Evolutionary conservation across 2,113 vertebrate genomes (phyloP).

Genomic region (Arothron firmamentum): DNA sequence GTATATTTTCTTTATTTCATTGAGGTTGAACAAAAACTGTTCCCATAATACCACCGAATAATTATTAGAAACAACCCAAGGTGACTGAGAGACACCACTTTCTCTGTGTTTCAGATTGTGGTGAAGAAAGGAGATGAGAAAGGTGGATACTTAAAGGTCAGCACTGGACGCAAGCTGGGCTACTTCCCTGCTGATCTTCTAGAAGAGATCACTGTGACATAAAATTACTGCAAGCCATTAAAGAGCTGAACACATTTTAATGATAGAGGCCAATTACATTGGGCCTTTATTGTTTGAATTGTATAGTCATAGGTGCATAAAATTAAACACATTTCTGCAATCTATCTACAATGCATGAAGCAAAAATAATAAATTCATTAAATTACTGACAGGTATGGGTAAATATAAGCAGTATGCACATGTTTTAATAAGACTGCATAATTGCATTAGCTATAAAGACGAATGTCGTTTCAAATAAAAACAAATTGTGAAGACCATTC

Average conservation of each 20-base stretch:
- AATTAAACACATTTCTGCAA: too few relatives aligned
- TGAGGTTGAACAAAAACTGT: neutral
- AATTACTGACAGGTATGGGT: too few relatives aligned
- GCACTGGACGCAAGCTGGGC: conserved; percentile 93
- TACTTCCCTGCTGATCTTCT: conserved; percentile 90
- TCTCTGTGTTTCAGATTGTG: conserved; percentile 80
- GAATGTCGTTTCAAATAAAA: too few relatives aligned
- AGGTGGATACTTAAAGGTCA: conserved; percentile 92
- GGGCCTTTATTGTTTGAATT: too few relatives aligned
- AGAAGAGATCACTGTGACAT: conserved; percentile 80
- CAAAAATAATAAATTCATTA: too few relatives aligned
- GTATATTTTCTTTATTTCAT: neutral
- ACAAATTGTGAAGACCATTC: too few relatives aligned
- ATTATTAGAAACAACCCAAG: too few relatives aligned
- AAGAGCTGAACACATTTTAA: conserved; percentile 4
- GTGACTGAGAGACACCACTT: neutral
- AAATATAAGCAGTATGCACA: too few relatives aligned
- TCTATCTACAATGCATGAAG: too few relatives aligned
- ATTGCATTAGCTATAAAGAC: too few relatives aligned
- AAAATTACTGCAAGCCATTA: neutral
- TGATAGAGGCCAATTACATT: neutral
- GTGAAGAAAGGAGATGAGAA: conserved; percentile 95
- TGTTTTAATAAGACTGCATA: too few relatives aligned
- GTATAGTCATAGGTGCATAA: too few relatives aligned
- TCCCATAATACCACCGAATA: neutral